Evolutionary conservation across 1,140 invertebrate species (phyloP), one percentile per base, ranked within the genome.

Genomic region (Lysiphlebus fabarum): DNA sequence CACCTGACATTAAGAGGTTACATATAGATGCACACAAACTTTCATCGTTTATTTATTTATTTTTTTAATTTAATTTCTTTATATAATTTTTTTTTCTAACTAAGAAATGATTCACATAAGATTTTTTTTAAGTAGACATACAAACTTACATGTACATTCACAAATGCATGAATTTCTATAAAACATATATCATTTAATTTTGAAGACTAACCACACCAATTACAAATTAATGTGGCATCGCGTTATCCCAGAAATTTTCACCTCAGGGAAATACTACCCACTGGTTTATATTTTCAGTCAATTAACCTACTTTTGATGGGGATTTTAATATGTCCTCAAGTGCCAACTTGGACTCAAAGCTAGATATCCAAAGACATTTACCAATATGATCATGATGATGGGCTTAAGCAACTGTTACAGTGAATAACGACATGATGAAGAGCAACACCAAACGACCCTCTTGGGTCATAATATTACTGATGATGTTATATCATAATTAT

Each of bases 151-250:
- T 1, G 1, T 26, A 26, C 17, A 26, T 26, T 26, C 1, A 1
- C 0, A 26, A 1, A 26, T 26, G 17, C 4, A 26, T 26, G 17
- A 26, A n/a, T n/a, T n/a, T n/a, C 17, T 26, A 26, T 26, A 26
- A 26, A 26, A n/a, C n/a, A n/a, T 4, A 26, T 65, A 67, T 70
- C 66, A 57, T 63, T 62, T 68, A 68, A 68, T 62, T 56, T 68
- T 59, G 43, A 61, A 48, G 45, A 48, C 63, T 66, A 61, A 60
- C 65, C 68, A 65, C 69, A 65, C 69, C 67, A 69, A 72, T 72
- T 70, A 72, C 61, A 66, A 69, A 72, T 71, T 70, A 70, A 71
- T 71, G 66, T 54, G 10, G 36, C 37, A 33, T 62, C 61, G 61
- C 62, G 64, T 69, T 70, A 69, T 70, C 66, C 17, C 17, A 62